Conservation (phyloP, 2,113 vertebrate genomes). For the Acinonyx jubatus region DNA sequence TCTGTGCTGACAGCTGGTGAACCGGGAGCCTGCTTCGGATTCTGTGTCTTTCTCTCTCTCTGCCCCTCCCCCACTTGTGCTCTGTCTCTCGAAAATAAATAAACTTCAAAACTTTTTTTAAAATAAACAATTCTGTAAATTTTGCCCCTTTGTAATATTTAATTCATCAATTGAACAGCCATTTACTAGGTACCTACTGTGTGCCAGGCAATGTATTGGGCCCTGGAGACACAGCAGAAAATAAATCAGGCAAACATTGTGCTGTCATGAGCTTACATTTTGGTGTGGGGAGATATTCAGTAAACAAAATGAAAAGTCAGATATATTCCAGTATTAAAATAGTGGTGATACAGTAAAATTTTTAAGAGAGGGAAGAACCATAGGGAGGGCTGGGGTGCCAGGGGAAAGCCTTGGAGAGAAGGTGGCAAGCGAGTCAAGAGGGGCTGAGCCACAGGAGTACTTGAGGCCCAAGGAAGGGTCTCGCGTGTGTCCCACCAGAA, state of each 20-base stretch:
- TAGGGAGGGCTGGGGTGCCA: background rate
- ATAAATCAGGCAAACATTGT: background rate
- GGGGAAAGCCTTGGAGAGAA: background rate
- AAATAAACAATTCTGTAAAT: background rate
- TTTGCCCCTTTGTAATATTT: background rate
- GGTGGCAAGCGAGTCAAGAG: background rate
- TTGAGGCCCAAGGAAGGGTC: no score
- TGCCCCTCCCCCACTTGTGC: no score
- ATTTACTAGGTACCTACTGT: background rate
- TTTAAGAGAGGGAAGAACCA: background rate
- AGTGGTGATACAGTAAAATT: background rate
- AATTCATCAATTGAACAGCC: background rate
- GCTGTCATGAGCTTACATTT: background rate
- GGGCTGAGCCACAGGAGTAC: background rate
- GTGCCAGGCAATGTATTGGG: background rate
- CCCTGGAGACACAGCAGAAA: background rate
- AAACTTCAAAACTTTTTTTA: background rate
- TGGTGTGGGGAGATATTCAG: background rate
- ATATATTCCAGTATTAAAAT: background rate
- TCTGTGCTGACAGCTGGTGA: no score
- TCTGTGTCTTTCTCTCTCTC: no score
- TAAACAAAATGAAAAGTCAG: background rate
- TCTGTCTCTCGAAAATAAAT: no score
- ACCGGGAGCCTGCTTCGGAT: no score
- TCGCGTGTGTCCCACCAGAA: background rate